Conservation (phyloP, 2,113 vertebrate genomes). For the Aegypius monachus region DNA sequence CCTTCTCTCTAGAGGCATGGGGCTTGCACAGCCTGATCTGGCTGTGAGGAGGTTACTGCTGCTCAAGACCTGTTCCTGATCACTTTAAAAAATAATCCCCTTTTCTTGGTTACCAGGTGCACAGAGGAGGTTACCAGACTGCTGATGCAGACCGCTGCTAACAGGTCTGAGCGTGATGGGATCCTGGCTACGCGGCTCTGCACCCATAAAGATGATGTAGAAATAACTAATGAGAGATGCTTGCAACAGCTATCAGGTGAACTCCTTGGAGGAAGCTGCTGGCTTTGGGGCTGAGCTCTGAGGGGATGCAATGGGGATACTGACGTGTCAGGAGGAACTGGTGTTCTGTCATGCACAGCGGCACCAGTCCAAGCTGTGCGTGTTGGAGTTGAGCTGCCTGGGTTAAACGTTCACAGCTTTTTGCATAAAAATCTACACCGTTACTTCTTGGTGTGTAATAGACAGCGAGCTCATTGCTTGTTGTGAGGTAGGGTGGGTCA, state of each 20-base stretch:
- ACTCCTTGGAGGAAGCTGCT: background rate
- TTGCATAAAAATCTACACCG: background rate
- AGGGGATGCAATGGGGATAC: accelerated
- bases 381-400: background rate
- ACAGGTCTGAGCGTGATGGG: slow-evolving; percentile 85
- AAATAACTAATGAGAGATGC: slow-evolving; percentile 85
- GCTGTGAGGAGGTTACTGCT: background rate
- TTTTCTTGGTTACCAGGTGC: slow-evolving; percentile 74
- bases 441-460: background rate
- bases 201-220: slow-evolving; percentile 95
- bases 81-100: background rate
- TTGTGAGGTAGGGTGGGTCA: background rate
- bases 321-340: background rate
- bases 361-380: background rate
- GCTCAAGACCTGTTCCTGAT: background rate
- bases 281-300: background rate
- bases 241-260: slow-evolving; percentile 88
- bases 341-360: background rate
- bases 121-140: slow-evolving; percentile 84
- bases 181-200: slow-evolving; percentile 94
- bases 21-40: background rate
- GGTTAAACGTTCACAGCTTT: background rate
- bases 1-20: background rate
- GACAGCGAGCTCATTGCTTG: background rate
- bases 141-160: slow-evolving; percentile 78